Evolutionary conservation across 2,797 vertebrate genomes (phyloP), one percentile per base, ranked within the genome.

Genomic region (Tragopan temminckii): DNA sequence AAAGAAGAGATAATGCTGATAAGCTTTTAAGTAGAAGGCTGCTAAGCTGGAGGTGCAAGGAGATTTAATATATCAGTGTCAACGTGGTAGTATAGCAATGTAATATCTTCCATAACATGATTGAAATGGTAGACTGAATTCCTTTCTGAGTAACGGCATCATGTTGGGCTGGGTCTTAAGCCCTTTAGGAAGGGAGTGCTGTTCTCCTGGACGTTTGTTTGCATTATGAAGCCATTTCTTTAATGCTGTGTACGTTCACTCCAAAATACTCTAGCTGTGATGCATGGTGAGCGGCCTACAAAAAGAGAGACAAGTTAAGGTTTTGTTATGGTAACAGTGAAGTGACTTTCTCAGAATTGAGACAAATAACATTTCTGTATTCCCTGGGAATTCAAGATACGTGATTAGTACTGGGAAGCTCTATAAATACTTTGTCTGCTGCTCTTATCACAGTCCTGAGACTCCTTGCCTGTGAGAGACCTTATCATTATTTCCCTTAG

Each of bases 401-500:
- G 5, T 7, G 31, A 17, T 68, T 71, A 18, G 25, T 50, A 75
- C 78, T 45, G 68, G 48, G n/a, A 75, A 85, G 38, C 15, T 67
- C 55, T 78, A 13, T 7, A 58, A 76, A 13, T 40, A 23, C 67
- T 48, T 11, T 6, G 15, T 63, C 43, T 83, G 68, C 58, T 0
- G 1, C 57, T 74, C 21, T 48, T 95, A 81, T 70, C 77, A 0
- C 4, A 14, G 36, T 38, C 25, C 59, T 31, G 46, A 81, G 76
- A 23, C 45, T 67, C 46, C 61, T 69, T 35, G 45, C 35, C 52
- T 48, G 11, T 27, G 7, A 55, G 38, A 75, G 35, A 23, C n/a
- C 0, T 85, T 91, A 72, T 84, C 35, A 87, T 66, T 93, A 58
- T 89, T 95, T 93, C 82, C 76, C 59, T 11, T 61, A 99, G 98